Conservation (phyloP, 2,113 vertebrate genomes). For the Pelecanoides urinatrix region DNA sequence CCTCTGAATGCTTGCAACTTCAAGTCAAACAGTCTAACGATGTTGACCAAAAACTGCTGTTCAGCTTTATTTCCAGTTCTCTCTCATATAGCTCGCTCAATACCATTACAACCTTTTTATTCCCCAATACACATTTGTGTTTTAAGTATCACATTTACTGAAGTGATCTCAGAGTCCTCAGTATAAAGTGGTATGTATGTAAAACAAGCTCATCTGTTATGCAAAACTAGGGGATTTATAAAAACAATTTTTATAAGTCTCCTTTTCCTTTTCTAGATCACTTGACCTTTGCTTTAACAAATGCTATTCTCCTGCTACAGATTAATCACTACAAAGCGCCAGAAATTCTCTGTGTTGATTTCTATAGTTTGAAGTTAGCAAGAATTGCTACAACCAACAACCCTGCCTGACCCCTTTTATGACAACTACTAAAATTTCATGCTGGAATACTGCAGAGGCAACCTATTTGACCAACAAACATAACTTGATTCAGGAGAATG, state of each 20-base stretch:
- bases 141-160: neutral
- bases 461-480: neutral
- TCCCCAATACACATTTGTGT: accelerated
- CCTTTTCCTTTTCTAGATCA: neutral
- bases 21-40: neutral
- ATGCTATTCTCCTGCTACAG: neutral
- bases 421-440: neutral
- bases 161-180: neutral
- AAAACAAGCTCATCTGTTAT: neutral
- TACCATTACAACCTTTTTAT: neutral
- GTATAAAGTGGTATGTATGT: neutral
- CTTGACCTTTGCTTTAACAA: neutral
- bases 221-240: neutral
- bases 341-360: neutral
- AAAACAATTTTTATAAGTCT: neutral
- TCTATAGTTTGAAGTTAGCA: neutral
- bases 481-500: neutral
- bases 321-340: neutral
- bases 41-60: neutral
- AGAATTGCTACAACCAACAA: neutral
- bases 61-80: neutral
- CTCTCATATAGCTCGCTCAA: neutral
- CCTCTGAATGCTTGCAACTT: neutral
- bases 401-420: neutral
- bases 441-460: neutral